Evolutionary conservation across 2,113 vertebrate species (phyloP).

Genomic region (Xerus inauris): DNA sequence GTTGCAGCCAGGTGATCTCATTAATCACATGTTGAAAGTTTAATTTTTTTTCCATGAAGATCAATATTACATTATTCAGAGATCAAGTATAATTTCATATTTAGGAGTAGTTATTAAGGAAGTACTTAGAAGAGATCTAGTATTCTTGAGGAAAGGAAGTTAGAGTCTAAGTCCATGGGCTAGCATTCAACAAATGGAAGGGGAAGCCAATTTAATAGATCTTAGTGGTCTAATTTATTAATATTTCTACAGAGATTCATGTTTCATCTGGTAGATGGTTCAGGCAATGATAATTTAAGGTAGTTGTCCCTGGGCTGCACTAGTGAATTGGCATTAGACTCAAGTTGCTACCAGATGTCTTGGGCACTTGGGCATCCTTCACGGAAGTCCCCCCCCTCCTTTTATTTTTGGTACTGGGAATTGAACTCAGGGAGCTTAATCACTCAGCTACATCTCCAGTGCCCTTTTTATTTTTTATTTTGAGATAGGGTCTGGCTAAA

Average conservation of each 20-base stretch:
- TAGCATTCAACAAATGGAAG: neutral
- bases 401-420: no score
- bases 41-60: neutral
- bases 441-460: no score
- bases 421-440: no score
- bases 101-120: constrained; percentile 29
- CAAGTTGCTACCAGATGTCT: neutral
- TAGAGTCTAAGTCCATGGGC: neutral
- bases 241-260: neutral
- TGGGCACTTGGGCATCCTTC: neutral
- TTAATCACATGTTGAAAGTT: neutral
- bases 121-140: constrained; percentile 10
- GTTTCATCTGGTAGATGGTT: constrained; percentile 1
- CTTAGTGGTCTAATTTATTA: constrained; percentile 39
- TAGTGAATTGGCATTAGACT: neutral
- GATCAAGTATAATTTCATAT: neutral
- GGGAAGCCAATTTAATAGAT: neutral
- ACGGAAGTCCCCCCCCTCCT: neutral
- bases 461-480: no score
- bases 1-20: neutral
- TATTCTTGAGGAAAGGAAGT: neutral
- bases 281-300: constrained; percentile 5
- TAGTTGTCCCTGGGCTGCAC: neutral
- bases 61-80: constrained; percentile 6
- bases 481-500: no score